Evolutionary conservation across 2,888 invertebrate species (phyloP), one percentile per base, ranked within the genome.

Genomic region (Polymixis flavicincta): DNA sequence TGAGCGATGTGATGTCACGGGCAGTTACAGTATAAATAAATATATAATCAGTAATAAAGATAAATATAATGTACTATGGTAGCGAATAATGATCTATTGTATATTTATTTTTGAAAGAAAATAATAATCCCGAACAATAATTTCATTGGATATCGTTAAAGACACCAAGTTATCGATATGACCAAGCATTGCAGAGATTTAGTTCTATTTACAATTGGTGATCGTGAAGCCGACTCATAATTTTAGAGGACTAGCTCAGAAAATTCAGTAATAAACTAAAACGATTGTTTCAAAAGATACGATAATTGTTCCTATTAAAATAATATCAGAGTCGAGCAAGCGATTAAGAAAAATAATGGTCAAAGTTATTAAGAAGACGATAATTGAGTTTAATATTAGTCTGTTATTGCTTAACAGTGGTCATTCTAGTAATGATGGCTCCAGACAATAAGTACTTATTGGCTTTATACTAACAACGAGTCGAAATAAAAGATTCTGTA

Each of bases 241-340:
- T 37, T 80, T 74, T 69, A 76, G 55, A 76, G 77, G 80, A 65
- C 71, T 32, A 28, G 6, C 54, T 55, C 50, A 13, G 22, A 67
- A 76, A 61, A 65, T 70, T 55, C 71, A 68, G 59, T 69, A 69
- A 75, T 75, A 71, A 85, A 61, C 50, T 50, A 42, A 69, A 69
- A 25, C 32, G 28, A 73, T 78, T 65, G 71, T 71, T 74, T 52
- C 74, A 63, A 76, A 76, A 76, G 78, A 37, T 55, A 50, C 32
- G 17, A 60, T 78, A 64, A 80, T 77, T 64, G 55, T 61, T 45
- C 22, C 80, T 63, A 85, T 85, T 84, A 80, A 71, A 85, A 71
- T 83, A 85, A 85, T 78, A 72, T 50, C 32, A 14, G 73, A 67
- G 25, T 74, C 64, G 22, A 64, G 55, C n/a, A 57, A 70, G 25